A percentile compares a stretch with the other conserved stretches of the same genome.
These are phyloP conservation scores for Mus caroli DNA, from an alignment of 2,797 vertebrate genomes.

Conservation along the genomic window DNA sequence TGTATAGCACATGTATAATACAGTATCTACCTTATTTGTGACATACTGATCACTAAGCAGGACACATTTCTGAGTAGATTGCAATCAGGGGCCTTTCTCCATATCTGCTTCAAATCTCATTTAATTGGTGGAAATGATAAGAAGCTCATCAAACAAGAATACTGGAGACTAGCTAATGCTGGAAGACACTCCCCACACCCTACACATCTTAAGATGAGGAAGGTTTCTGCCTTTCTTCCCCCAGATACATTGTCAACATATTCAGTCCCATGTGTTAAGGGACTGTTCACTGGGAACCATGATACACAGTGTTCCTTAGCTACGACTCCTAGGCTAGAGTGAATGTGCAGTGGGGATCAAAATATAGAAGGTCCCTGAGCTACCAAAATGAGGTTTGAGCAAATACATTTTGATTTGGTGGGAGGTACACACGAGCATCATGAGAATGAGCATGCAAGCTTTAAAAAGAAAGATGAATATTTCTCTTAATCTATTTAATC, in stretches of 20 bases:
- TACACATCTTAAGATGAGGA: not conserved
- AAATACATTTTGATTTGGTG: not conserved
- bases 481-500: not conserved
- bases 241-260: not conserved
- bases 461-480: not conserved
- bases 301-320: no score
- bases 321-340: no score
- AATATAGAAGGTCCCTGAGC: not conserved
- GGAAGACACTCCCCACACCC: not conserved
- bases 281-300: not conserved
- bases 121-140: not conserved
- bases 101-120: not conserved
- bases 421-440: not conserved
- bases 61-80: not conserved
- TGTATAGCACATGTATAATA: not conserved
- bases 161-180: not conserved
- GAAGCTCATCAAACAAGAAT: not conserved
- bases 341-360: accelerated
- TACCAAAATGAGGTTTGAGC: accelerated
- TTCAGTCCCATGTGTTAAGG: accelerated
- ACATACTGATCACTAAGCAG: not conserved
- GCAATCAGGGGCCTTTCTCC: not conserved
- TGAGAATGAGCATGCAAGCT: not conserved
- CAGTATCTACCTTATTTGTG: no score
- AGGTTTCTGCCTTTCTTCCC: no score